Evolutionary conservation across 2,888 invertebrate species (phyloP).

Genomic region (Macrosoma leucophasiata): DNA sequence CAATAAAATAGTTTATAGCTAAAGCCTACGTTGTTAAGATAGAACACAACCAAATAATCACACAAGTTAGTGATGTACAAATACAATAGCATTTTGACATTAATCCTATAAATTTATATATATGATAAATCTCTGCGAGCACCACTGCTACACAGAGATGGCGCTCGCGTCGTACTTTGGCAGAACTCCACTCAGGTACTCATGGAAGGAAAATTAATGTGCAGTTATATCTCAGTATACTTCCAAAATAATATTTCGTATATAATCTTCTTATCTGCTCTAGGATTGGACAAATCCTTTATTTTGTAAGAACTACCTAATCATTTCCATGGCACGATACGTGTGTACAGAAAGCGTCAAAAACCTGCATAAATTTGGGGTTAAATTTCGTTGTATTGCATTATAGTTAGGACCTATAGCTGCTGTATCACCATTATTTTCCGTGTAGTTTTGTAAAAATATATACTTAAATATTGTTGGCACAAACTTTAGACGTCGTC

Average conservation of each 20-base stretch:
- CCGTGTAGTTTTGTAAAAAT: no score
- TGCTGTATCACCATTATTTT: no score
- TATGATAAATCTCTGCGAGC: slow-evolving; percentile 25
- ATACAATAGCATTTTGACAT: slow-evolving; percentile 25
- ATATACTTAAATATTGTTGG: no score
- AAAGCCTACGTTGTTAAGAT: slow-evolving; percentile 54
- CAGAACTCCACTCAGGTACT: slow-evolving; percentile 53
- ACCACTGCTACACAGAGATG: slow-evolving; percentile 31
- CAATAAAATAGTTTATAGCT: slow-evolving; percentile 35
- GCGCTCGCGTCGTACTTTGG: slow-evolving; percentile 30
- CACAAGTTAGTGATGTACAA: slow-evolving; percentile 60
- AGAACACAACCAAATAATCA: slow-evolving; percentile 72
- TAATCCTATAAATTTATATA: slow-evolving; percentile 5
- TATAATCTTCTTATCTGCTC: slow-evolving; percentile 7
- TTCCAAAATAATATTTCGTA: slow-evolving; percentile 26
- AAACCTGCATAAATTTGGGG: slow-evolving; percentile 33
- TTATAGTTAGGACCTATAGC: no score
- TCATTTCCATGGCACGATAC: slow-evolving; percentile 28
- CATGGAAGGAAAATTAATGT: slow-evolving; percentile 49
- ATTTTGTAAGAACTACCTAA: slow-evolving; percentile 25
- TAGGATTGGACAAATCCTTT: slow-evolving; percentile 9
- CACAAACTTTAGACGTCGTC: slow-evolving; percentile 27
- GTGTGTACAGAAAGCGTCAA: no score
- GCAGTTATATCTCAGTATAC: slow-evolving; percentile 26
- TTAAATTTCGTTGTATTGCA: no score